These are phyloP conservation scores for Oreochromis grahami DNA, from an alignment of 2,797 vertebrate species.

Conservation along the genomic window DNA sequence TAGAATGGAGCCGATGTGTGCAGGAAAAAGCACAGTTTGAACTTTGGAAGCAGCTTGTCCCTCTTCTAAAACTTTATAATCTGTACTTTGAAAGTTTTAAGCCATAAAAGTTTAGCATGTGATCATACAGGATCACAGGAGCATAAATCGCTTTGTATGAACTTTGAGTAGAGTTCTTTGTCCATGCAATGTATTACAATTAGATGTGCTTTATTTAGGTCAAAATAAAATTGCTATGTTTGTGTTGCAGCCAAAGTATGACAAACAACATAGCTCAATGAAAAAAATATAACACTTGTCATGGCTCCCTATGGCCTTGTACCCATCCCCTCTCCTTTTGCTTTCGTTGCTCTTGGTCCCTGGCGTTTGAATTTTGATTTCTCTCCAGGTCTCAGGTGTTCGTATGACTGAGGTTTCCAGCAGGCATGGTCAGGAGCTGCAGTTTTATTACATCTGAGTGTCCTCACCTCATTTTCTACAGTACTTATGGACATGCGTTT, in stretches of 20 bases:
- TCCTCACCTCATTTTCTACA: not conserved
- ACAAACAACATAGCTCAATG: not conserved
- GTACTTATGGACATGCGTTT: not conserved
- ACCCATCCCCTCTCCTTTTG: not conserved
- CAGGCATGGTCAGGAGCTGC: not conserved
- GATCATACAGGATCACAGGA: not conserved
- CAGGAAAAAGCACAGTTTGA: not conserved
- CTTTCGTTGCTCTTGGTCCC: not conserved
- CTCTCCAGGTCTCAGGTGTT: not conserved
- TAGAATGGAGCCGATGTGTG: not conserved
- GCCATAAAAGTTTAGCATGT: not conserved
- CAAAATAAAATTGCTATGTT: not conserved
- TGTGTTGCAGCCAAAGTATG: not conserved
- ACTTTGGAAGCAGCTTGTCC: not conserved
- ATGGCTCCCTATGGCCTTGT: not conserved
- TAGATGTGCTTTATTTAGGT: not conserved
- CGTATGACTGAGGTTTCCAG: not conserved
- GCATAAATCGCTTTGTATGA: not conserved
- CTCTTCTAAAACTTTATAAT: not conserved
- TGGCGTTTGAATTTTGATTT: not conserved
- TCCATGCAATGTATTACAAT: not conserved
- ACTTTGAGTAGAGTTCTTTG: not conserved
- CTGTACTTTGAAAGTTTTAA: not conserved
- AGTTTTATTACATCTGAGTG: not conserved
- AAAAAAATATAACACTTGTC: not conserved